Conservation (phyloP, 2,113 vertebrate genomes). For the Nothocercus julius region DNA sequence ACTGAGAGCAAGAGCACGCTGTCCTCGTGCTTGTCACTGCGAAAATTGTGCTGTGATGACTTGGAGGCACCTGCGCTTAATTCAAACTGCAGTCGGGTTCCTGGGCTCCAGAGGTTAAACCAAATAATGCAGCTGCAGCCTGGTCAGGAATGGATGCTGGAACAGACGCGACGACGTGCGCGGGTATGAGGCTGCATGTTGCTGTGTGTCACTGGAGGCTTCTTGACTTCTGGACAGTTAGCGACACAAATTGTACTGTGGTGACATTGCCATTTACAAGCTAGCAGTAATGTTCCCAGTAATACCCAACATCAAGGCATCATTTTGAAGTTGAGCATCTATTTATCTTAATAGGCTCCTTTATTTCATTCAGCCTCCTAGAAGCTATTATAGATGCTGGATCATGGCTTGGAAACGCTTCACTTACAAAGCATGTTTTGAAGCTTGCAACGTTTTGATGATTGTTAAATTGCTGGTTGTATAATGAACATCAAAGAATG, state of each 20-base stretch:
- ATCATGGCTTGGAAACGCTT: constrained; percentile 64
- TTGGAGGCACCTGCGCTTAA: background rate
- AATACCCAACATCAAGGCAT: constrained; percentile 39
- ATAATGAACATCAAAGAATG: constrained; percentile 5
- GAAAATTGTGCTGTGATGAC: background rate
- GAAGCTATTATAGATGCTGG: constrained; percentile 28
- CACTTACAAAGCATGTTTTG: constrained; percentile 50
- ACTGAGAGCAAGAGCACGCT: background rate
- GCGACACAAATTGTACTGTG: constrained; percentile 42
- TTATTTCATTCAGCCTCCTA: constrained; percentile 42
- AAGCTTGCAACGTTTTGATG: constrained; percentile 46
- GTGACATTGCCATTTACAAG: constrained; percentile 17
- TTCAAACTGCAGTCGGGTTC: background rate
- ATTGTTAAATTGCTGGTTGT: background rate
- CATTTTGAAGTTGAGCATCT: constrained; percentile 50
- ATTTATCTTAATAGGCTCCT: constrained; percentile 64
- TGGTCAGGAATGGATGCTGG: background rate
- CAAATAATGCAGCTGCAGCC: background rate
- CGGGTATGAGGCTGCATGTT: background rate
- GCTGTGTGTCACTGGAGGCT: background rate
- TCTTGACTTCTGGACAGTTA: constrained; percentile 54
- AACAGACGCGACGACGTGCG: background rate
- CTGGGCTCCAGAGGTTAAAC: background rate
- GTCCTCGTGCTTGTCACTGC: background rate
- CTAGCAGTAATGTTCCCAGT: constrained; percentile 21